Evolutionary conservation across 2,797 vertebrate species (phyloP).

Genomic region (Silurus lanzhouensis): DNA sequence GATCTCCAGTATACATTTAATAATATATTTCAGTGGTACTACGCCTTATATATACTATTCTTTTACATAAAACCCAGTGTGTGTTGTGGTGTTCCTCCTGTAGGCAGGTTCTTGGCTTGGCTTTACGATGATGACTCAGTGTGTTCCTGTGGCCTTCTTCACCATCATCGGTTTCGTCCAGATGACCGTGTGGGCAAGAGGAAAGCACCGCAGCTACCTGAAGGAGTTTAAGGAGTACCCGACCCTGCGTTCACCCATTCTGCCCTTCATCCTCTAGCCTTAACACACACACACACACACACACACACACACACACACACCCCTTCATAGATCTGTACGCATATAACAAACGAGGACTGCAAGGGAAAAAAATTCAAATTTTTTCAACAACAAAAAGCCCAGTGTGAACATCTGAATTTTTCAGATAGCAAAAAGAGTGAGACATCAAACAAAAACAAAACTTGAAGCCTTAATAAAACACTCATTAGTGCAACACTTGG

Average conservation of each 20-base stretch:
- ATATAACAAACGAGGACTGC: too few relatives aligned
- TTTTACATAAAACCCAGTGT: not conserved
- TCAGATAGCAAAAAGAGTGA: too few relatives aligned
- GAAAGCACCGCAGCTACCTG: constrained; percentile 90
- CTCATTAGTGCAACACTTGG: not conserved
- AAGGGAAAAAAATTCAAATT: too few relatives aligned
- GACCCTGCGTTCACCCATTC: constrained; percentile 86
- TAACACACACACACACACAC: constrained; percentile 8
- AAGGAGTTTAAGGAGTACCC: constrained; percentile 94
- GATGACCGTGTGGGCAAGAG: constrained; percentile 94
- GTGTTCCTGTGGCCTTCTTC: constrained; percentile 90
- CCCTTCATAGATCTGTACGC: too few relatives aligned
- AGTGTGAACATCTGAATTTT: not conserved
- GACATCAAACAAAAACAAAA: not conserved
- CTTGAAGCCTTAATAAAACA: not conserved
- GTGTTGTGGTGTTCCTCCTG: constrained; percentile 6
- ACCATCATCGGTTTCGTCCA: constrained; percentile 88
- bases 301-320: constrained; percentile 6
- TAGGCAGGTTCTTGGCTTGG: constrained; percentile 91
- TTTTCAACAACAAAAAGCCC: not conserved
- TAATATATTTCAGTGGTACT: not conserved
- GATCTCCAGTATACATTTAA: too few relatives aligned
- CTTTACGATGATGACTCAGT: constrained; percentile 93
- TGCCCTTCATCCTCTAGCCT: constrained; percentile 84
- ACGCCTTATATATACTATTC: not conserved